These are phyloP conservation scores for Dermatophagoides farinae DNA, from an alignment of 1,140 invertebrate genomes.

Conservation along the genomic window DNA sequence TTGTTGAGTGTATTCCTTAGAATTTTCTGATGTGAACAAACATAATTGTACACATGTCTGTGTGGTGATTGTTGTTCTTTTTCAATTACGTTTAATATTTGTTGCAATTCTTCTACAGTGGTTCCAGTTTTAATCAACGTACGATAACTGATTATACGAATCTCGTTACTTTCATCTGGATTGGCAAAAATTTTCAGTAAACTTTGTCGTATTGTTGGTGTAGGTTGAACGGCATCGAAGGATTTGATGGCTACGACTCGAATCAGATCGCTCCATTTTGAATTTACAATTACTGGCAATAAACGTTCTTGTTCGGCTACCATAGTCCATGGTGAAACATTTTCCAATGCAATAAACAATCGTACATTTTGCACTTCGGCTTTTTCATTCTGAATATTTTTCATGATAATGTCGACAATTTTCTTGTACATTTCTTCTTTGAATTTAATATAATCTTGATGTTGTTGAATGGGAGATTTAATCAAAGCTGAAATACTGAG, in stretches of 20 bases:
- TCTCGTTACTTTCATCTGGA: neutral
- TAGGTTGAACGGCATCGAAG: neutral
- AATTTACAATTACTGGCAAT: neutral
- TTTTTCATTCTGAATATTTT: neutral
- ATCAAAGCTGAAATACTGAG: neutral
- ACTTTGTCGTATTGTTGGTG: neutral
- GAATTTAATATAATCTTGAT: too few species aligned
- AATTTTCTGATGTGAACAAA: slow-evolving; percentile 12
- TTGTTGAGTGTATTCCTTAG: neutral
- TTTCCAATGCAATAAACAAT: slow-evolving; percentile 6
- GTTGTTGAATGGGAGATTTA: neutral
- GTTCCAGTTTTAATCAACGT: neutral
- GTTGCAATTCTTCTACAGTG: neutral
- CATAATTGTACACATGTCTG: slow-evolving; percentile 1
- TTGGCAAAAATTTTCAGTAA: neutral
- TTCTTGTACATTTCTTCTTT: neutral
- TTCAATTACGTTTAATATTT: neutral
- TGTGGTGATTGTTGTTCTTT: neutral
- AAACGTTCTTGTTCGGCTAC: neutral
- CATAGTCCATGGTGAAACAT: neutral
- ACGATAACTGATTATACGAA: slow-evolving; percentile 7
- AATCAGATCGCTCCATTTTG: neutral
- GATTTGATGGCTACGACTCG: slow-evolving; percentile 12
- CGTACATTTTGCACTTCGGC: slow-evolving; percentile 1
- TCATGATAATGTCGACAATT: neutral